phyloP scores from a whole-genome alignment of 2,797 vertebrate species.

The Lateolabrax maculatus region DNA sequence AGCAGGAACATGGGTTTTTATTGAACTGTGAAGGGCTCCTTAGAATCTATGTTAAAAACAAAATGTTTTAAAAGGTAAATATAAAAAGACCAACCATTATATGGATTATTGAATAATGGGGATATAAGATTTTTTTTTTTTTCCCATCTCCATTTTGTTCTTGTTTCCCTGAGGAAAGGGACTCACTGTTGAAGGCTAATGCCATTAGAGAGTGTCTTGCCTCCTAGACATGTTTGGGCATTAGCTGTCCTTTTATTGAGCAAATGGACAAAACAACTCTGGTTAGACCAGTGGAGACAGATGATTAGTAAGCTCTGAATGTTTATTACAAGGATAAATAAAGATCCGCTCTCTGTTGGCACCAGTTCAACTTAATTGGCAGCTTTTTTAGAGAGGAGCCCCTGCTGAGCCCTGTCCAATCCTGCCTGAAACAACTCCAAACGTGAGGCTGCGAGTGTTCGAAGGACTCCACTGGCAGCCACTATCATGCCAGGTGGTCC shows the following conservation, averaged over 20 bases:
- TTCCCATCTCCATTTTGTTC: conserved; percentile 13
- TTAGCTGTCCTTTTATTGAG: conserved; percentile 65
- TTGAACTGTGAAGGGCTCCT: neutral
- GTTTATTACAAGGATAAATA: conserved; percentile 83
- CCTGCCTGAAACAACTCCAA: conserved; percentile 72
- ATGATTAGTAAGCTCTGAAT: conserved; percentile 78
- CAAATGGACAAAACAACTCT: conserved; percentile 68
- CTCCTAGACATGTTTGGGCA: conserved; percentile 50
- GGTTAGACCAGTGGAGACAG: conserved; percentile 59
- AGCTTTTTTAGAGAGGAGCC: conserved; percentile 74
- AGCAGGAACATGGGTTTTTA: neutral
- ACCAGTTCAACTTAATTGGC: conserved; percentile 82
- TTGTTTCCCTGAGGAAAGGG: conserved; percentile 34
- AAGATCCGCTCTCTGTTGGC: conserved; percentile 81
- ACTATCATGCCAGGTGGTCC: conserved; percentile 77
- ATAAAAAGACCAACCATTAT: conserved; percentile 12
- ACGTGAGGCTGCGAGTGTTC: conserved; percentile 72
- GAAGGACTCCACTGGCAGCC: conserved; percentile 74
- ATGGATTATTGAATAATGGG: neutral
- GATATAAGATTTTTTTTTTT: too few species aligned
- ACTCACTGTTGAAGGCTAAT: conserved; percentile 39
- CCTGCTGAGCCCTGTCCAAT: conserved; percentile 67
- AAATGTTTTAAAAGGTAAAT: conserved; percentile 1
- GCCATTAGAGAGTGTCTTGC: conserved; percentile 32
- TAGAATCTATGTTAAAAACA: neutral